Conservation (phyloP, 64 coral and sea anemone genomes). For the Acropora tenuis region DNA sequence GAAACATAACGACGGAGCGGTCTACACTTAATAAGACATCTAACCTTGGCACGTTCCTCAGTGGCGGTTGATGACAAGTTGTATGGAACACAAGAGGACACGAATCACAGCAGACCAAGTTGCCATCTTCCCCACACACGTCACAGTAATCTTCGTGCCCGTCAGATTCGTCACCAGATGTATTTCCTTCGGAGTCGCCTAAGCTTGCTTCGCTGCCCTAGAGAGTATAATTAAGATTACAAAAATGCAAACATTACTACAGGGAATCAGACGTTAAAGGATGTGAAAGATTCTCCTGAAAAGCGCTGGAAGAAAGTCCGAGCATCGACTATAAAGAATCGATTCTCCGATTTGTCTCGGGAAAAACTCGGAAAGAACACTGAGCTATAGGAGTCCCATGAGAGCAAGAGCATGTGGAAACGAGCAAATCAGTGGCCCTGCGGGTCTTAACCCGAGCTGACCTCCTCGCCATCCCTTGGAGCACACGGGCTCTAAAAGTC, state of each 20-base stretch:
- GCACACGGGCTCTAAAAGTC: too few species aligned
- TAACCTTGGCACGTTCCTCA: slow-evolving; percentile 89
- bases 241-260: neutral
- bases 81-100: slow-evolving; percentile 94
- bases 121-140: slow-evolving; percentile 75
- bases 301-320: too few species aligned
- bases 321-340: too few species aligned
- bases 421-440: too few species aligned
- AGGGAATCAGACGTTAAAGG: too few species aligned
- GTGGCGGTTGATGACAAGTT: slow-evolving; percentile 89
- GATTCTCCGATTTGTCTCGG: too few species aligned
- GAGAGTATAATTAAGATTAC: neutral
- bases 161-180: slow-evolving; percentile 39
- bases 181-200: slow-evolving; percentile 39
- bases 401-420: too few species aligned
- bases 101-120: slow-evolving; percentile 89
- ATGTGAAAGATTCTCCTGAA: too few species aligned
- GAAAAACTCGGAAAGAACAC: too few species aligned
- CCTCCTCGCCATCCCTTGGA: too few species aligned
- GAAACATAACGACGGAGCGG: neutral
- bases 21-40: neutral
- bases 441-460: too few species aligned
- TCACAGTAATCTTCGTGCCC: slow-evolving; percentile 90
- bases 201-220: slow-evolving; percentile 28
- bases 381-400: too few species aligned